Evolutionary conservation across 2,888 invertebrate species (phyloP).

Genomic region (Protonemura montana): DNA sequence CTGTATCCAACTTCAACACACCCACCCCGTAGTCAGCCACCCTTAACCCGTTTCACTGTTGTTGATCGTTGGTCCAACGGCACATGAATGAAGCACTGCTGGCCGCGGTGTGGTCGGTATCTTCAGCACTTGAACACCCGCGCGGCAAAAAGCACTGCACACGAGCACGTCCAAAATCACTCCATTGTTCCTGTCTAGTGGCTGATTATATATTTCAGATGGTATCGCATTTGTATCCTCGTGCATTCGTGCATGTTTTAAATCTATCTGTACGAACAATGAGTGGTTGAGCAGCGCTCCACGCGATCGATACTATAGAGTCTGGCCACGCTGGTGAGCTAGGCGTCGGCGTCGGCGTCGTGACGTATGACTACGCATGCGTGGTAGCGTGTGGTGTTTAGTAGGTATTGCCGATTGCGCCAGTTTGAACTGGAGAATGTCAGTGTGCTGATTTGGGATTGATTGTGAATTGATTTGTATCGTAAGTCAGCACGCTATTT

Average conservation of each 20-base stretch:
- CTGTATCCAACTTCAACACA: neutral
- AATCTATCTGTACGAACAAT: neutral
- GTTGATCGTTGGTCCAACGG: no score
- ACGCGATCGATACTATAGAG: neutral
- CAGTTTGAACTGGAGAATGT: neutral
- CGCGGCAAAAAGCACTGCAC: neutral
- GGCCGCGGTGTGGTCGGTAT: no score
- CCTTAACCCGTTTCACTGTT: neutral
- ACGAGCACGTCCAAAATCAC: neutral
- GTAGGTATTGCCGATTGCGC: neutral
- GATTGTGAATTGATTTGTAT: no score
- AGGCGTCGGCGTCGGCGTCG: conserved; percentile 1
- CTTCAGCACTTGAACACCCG: no score
- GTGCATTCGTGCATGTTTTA: neutral
- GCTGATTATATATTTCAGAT: neutral
- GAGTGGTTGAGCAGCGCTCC: neutral
- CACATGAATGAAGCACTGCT: no score
- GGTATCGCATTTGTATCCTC: neutral
- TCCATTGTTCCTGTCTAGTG: neutral
- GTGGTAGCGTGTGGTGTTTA: neutral
- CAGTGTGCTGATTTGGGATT: neutral
- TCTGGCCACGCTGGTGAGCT: neutral
- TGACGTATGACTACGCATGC: neutral
- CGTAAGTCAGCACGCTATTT: no score
- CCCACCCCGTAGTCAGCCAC: neutral